Evolutionary conservation across 2,888 invertebrate species (phyloP).

Genomic region (Lasioglossum morio): DNA sequence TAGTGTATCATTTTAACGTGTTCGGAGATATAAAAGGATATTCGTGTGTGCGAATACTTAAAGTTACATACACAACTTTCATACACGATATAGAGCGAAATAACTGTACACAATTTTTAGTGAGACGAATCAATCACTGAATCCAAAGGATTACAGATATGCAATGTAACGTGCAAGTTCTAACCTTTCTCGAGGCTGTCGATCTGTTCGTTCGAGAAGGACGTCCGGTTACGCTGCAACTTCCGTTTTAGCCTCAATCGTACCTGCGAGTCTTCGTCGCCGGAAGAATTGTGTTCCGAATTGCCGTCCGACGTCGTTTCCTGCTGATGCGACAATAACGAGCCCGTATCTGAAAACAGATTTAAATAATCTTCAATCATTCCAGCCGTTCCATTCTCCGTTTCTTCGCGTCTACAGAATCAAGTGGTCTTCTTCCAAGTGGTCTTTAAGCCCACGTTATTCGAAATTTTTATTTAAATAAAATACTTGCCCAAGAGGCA

Average conservation of each 20-base stretch:
- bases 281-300: constrained; percentile 95
- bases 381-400: background rate
- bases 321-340: constrained; percentile 85
- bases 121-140: background rate
- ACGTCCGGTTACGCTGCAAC: constrained; percentile 98
- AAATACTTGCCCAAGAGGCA: too few relatives aligned
- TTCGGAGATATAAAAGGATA: background rate
- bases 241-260: constrained; percentile 97
- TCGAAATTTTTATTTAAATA: too few relatives aligned
- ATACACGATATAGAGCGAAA: too few relatives aligned
- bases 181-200: constrained; percentile 99
- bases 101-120: background rate
- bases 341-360: constrained; percentile 81
- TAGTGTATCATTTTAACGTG: too few relatives aligned
- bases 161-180: constrained; percentile 52
- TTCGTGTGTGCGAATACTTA: background rate
- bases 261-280: constrained; percentile 96
- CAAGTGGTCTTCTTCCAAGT: too few relatives aligned
- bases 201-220: constrained; percentile 99
- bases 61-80: background rate
- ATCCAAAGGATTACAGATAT: background rate
- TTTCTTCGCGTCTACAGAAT: background rate
- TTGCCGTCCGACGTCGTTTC: constrained; percentile 94
- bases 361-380: background rate
- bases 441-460: too few relatives aligned